These are phyloP conservation scores for Macaca mulatta DNA, from an alignment of 2,113 vertebrate species.

Conservation along the genomic window DNA sequence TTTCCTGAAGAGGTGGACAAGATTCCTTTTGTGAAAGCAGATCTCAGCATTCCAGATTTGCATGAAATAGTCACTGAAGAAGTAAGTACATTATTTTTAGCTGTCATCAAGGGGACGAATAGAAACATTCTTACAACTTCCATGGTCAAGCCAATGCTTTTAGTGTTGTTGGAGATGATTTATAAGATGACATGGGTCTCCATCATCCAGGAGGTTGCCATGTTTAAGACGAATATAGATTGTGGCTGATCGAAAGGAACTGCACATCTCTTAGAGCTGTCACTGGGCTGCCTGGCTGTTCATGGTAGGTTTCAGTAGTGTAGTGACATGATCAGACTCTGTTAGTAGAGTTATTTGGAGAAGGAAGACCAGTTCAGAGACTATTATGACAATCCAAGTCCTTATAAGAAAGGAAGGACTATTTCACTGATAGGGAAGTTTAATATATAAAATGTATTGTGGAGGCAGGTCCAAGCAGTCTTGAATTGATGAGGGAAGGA, in stretches of 20 bases:
- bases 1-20: constrained; percentile 98
- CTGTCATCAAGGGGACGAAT: not conserved
- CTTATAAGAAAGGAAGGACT: not conserved
- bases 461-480: not conserved
- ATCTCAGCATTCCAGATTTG: constrained; percentile 96
- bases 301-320: not conserved
- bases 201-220: not conserved
- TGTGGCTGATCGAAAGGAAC: not conserved
- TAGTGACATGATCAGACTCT: not conserved
- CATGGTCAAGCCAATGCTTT: not conserved
- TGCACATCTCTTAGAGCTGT: not conserved
- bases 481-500: constrained; percentile 15
- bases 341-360: not conserved
- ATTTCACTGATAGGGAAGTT: not conserved
- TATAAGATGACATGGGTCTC: not conserved
- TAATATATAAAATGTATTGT: not conserved
- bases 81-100: constrained; percentile 83
- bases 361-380: not conserved
- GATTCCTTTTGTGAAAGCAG: constrained; percentile 97
- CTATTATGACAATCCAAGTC: not conserved
- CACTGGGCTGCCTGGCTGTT: not conserved
- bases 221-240: not conserved
- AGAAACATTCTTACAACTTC: constrained; percentile 1
- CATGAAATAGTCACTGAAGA: constrained; percentile 96
- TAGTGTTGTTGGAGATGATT: not conserved